These are phyloP conservation scores for Herminia tarsipennalis DNA, from an alignment of 2,888 invertebrate genomes.

Conservation along the genomic window DNA sequence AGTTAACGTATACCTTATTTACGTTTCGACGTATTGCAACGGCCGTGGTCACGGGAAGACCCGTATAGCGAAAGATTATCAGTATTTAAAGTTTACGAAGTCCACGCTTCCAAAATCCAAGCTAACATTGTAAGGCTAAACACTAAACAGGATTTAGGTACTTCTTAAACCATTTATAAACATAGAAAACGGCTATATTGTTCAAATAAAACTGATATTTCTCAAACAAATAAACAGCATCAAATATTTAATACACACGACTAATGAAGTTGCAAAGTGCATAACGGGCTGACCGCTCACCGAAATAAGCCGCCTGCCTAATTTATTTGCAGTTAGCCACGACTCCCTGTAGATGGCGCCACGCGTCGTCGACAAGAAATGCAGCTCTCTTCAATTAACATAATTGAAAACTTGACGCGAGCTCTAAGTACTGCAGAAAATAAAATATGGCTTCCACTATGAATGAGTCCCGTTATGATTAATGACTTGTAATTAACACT, in stretches of 20 bases:
- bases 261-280: slow-evolving; percentile 16
- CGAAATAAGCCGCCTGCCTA: slow-evolving; percentile 25
- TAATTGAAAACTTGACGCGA: slow-evolving; percentile 63
- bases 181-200: too few relatives aligned
- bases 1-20: too few relatives aligned
- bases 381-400: slow-evolving; percentile 60
- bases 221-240: neutral
- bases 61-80: too few relatives aligned
- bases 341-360: slow-evolving; percentile 24
- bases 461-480: slow-evolving; percentile 33
- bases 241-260: slow-evolving; percentile 5
- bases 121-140: too few relatives aligned
- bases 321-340: slow-evolving; percentile 43
- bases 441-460: slow-evolving; percentile 38
- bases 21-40: too few relatives aligned
- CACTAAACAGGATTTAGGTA: too few relatives aligned
- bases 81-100: too few relatives aligned
- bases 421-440: slow-evolving; percentile 43
- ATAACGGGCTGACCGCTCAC: slow-evolving; percentile 8
- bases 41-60: too few relatives aligned
- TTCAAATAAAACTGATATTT: too few relatives aligned
- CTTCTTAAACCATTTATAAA: too few relatives aligned
- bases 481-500: slow-evolving; percentile 19
- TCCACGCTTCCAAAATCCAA: too few relatives aligned
- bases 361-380: slow-evolving; percentile 62